These are phyloP conservation scores for Ceuthmochares aereus DNA, from an alignment of 2,113 vertebrate species.

Conservation along the genomic window DNA sequence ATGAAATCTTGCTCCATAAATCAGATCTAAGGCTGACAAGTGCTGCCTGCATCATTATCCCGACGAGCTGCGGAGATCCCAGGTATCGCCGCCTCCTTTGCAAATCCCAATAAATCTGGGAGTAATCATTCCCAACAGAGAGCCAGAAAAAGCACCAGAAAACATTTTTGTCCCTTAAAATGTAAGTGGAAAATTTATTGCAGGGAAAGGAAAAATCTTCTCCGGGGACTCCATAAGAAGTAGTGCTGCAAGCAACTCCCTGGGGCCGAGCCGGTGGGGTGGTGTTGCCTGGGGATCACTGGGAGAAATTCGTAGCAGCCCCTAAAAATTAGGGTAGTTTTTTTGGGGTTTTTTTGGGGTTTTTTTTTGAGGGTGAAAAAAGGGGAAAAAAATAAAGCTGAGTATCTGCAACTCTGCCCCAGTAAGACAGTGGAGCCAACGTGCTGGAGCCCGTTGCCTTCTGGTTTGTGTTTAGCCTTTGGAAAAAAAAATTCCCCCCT, in stretches of 20 bases:
- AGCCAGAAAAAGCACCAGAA: constrained; percentile 4
- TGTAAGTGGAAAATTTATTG: constrained; percentile 16
- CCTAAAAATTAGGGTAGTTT: neutral
- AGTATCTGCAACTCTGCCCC: neutral
- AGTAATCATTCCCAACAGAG: constrained; percentile 44
- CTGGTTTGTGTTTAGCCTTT: constrained; percentile 64
- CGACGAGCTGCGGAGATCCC: neutral
- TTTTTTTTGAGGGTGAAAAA: neutral
- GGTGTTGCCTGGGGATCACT: neutral
- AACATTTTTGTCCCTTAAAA: constrained; percentile 46
- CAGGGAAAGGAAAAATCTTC: neutral
- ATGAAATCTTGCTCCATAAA: constrained; percentile 4
- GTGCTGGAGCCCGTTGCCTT: neutral
- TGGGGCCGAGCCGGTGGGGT: rapidly evolving
- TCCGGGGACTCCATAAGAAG: neutral
- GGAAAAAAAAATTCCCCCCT: neutral
- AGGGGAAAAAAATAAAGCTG: neutral
- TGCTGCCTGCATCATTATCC: constrained; percentile 12
- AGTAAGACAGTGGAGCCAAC: neutral
- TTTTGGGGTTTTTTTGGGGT: neutral
- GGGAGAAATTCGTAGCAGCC: neutral
- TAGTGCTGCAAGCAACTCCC: neutral
- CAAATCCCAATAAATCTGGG: constrained; percentile 44
- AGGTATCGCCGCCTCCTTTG: neutral
- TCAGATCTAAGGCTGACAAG: constrained; percentile 18